These are phyloP conservation scores for Hirundo rustica DNA, from an alignment of 2,797 vertebrate genomes.

Conservation along the genomic window DNA sequence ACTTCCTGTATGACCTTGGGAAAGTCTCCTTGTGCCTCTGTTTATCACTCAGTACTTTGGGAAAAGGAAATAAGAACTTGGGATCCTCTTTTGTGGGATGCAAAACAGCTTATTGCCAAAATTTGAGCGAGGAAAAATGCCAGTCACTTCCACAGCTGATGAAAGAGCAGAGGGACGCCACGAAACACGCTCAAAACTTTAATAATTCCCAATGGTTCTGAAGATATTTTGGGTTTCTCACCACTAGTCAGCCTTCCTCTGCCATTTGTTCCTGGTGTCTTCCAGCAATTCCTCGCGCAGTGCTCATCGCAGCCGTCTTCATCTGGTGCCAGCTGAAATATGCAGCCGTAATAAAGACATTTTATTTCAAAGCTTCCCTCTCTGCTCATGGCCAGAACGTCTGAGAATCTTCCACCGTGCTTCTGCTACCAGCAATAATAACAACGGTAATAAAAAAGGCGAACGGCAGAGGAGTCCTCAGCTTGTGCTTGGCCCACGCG, in stretches of 20 bases:
- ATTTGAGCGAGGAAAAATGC: background rate
- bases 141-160: background rate
- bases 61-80: background rate
- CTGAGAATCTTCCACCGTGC: background rate
- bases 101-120: background rate
- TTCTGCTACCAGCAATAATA: background rate
- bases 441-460: background rate
- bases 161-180: background rate
- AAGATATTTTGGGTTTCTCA: constrained; percentile 32
- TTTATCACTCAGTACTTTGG: background rate
- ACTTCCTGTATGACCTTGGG: background rate
- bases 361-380: constrained; percentile 36
- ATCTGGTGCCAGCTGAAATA: constrained; percentile 25
- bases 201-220: background rate
- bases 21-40: background rate
- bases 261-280: constrained; percentile 1
- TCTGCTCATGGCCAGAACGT: background rate
- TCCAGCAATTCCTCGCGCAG: constrained; percentile 36
- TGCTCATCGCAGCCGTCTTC: background rate
- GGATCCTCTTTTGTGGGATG: background rate
- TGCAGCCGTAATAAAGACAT: constrained; percentile 29
- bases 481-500: background rate
- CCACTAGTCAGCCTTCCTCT: background rate
- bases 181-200: background rate
- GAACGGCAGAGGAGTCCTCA: background rate